Conservation (phyloP, 2,888 invertebrate species). For the Pteria penguin region DNA sequence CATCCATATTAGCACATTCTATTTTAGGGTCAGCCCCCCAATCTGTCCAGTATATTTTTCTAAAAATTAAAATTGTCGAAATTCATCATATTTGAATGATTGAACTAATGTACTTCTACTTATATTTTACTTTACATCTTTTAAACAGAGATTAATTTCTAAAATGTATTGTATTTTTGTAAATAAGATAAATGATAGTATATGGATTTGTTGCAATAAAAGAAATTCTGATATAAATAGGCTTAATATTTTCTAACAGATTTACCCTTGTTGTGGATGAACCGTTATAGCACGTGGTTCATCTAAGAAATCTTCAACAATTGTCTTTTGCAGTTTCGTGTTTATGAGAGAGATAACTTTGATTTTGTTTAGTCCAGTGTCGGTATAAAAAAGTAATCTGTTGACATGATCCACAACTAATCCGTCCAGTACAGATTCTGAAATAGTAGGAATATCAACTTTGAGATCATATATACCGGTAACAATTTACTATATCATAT, state of each 20-base stretch:
- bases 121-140: too few species aligned
- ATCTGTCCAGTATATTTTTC: slow-evolving; percentile 86
- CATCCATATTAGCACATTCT: slow-evolving; percentile 89
- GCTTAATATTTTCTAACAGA: too few species aligned
- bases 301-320: slow-evolving; percentile 61
- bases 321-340: slow-evolving; percentile 54
- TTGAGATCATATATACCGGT: too few species aligned
- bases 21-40: slow-evolving; percentile 89
- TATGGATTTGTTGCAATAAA: too few species aligned
- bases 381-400: slow-evolving; percentile 72
- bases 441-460: neutral
- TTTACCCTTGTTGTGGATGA: slow-evolving; percentile 60
- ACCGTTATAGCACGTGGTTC: slow-evolving; percentile 73
- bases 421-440: slow-evolving; percentile 75
- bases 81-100: too few species aligned
- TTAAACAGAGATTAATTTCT: too few species aligned
- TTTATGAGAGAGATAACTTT: slow-evolving; percentile 62
- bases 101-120: too few species aligned
- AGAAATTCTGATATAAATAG: too few species aligned
- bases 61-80: slow-evolving; percentile 62
- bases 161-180: too few species aligned
- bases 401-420: slow-evolving; percentile 72
- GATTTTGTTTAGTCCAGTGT: slow-evolving; percentile 68
- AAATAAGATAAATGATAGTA: too few species aligned
- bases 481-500: too few species aligned